Evolutionary conservation across 2,113 vertebrate species (phyloP).

Genomic region (Jaculus jaculus): DNA sequence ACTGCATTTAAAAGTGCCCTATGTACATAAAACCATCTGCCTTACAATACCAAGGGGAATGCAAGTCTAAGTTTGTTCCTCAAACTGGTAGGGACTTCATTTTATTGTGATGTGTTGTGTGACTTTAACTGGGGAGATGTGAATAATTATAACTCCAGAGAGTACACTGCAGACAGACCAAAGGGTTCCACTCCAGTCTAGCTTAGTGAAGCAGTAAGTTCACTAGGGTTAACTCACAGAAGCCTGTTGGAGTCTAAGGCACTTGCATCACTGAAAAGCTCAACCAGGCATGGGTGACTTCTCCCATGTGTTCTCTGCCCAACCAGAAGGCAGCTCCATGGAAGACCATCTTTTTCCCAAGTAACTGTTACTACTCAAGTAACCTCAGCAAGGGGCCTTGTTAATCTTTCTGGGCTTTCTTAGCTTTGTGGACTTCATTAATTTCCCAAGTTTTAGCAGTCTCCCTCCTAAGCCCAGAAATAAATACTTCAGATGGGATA

Average conservation of each 20-base stretch:
- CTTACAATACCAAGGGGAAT: not conserved
- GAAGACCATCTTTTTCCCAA: not conserved
- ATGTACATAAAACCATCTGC: not conserved
- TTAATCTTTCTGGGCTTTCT: not conserved
- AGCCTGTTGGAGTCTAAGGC: not conserved
- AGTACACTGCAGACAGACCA: not conserved
- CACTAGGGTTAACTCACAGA: not conserved
- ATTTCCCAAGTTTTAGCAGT: not conserved
- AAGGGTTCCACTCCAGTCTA: not conserved
- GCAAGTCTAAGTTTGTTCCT: not conserved
- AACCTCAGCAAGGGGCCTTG: not conserved
- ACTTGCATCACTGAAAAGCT: not conserved
- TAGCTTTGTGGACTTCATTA: not conserved
- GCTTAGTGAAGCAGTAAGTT: not conserved
- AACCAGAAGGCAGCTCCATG: not conserved
- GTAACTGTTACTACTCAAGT: not conserved
- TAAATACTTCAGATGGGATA: too few relatives aligned
- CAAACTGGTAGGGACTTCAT: not conserved
- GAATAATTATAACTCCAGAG: too few relatives aligned
- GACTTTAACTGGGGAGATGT: not conserved
- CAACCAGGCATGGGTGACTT: not conserved
- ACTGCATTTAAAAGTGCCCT: not conserved
- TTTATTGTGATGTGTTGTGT: not conserved
- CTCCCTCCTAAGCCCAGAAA: not conserved
- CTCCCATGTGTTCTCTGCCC: too few relatives aligned